Percentiles rank a stretch among this genome's conserved stretches.
These are phyloP conservation scores for Nomada ruficornis DNA, from an alignment of 2,888 invertebrate genomes.

Conservation along the genomic window DNA sequence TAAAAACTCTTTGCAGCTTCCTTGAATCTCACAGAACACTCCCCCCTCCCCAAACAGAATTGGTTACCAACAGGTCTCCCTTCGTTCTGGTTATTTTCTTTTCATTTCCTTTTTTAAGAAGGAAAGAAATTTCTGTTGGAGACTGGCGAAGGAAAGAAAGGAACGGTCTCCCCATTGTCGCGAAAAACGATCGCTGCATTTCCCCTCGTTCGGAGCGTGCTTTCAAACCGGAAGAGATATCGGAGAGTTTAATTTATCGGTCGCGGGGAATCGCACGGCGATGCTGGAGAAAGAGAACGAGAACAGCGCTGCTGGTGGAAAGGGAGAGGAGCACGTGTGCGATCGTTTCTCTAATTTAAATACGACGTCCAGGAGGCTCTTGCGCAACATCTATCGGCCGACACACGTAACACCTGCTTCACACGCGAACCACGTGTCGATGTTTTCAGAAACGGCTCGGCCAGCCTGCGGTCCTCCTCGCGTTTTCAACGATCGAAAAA, in stretches of 20 bases:
- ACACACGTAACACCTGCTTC: not conserved
- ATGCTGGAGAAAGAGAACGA: slow-evolving; percentile 25
- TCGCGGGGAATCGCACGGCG: slow-evolving; percentile 58
- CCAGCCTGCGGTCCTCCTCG: too few species aligned
- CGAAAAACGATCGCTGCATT: slow-evolving; percentile 15
- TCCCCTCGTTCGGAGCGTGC: slow-evolving; percentile 48
- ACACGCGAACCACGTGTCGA: not conserved
- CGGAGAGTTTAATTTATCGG: slow-evolving; percentile 71
- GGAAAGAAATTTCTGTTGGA: not conserved
- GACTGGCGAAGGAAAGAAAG: not conserved
- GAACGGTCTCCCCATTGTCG: slow-evolving; percentile 15
- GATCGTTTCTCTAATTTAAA: slow-evolving; percentile 56
- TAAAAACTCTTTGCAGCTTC: too few species aligned
- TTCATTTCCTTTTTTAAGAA: not conserved
- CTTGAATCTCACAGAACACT: too few species aligned
- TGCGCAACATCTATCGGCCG: slow-evolving; percentile 20
- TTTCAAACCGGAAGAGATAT: slow-evolving; percentile 76
- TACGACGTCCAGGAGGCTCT: slow-evolving; percentile 11
- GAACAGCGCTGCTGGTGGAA: not conserved
- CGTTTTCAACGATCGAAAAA: not conserved
- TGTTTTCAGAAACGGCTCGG: not conserved
- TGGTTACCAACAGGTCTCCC: too few species aligned
- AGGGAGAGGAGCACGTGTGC: slow-evolving; percentile 3
- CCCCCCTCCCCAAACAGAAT: too few species aligned
- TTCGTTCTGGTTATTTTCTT: not conserved